Conservation (phyloP, 2,113 vertebrate species). For the Rhombomys opimus region DNA sequence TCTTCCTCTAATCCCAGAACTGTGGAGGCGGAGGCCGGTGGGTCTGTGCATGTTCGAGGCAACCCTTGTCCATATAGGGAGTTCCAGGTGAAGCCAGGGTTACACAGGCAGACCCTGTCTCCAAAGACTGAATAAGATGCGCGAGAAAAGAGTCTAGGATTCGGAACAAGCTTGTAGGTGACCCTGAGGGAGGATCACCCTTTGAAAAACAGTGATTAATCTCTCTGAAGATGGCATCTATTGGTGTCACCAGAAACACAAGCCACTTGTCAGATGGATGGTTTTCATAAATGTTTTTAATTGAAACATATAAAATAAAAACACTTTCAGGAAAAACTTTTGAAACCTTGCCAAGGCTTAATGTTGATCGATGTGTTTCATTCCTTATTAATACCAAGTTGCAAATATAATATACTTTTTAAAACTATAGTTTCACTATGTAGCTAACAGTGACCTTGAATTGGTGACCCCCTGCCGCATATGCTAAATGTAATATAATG, state of each 20-base stretch:
- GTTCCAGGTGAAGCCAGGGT: background rate
- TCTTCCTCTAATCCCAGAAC: background rate
- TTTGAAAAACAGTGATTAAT: background rate
- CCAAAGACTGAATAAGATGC: background rate
- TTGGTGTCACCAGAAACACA: background rate
- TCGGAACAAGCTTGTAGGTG: background rate
- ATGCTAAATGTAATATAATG: background rate
- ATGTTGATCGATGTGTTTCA: constrained; percentile 1
- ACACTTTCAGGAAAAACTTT: constrained; percentile 10
- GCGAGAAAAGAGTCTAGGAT: background rate
- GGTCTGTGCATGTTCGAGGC: background rate
- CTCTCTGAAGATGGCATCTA: background rate
- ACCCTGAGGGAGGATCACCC: background rate
- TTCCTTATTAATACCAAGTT: background rate
- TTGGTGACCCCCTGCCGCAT: background rate
- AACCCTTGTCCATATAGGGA: background rate
- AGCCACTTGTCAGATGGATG: background rate
- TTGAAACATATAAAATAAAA: constrained; percentile 11
- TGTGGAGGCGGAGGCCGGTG: background rate
- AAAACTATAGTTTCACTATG: no score
- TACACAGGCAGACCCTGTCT: background rate
- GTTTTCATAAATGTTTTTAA: constrained; percentile 39
- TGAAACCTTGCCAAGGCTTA: constrained; percentile 5
- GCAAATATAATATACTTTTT: background rate
- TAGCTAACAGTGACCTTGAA: background rate